Evolutionary conservation across 2,888 invertebrate genomes (phyloP), one percentile per base, ranked within the genome.

Genomic region (Shargacucullia verbasci): DNA sequence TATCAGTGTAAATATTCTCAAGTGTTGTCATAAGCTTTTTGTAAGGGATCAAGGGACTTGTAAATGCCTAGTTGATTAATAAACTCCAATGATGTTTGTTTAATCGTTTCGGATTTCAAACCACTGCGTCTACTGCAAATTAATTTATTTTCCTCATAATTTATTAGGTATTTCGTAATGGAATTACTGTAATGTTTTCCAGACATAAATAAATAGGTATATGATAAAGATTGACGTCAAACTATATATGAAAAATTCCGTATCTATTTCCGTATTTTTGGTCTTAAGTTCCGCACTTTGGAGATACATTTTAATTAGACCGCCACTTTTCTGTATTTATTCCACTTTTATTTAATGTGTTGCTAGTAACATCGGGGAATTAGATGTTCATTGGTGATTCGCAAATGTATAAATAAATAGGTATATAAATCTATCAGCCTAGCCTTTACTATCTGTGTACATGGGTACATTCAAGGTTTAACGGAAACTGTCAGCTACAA

Each of bases 1-100:
- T 60, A 73, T 74, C 46, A 63, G 69, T 74, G 72, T 78, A 65
- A 70, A 76, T 59, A 35, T 27, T 35, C 44, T 49, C 12, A 39
- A 54, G 57, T 15, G 5, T 47, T 41, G n/a, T 33, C 35, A 38
- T 43, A 34, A 31, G 37, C 52, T 34, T 44, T 45, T 25, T 29
- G 10, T 10, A 37, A 14, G 27, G 11, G 29, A 13, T 54, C 0
- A 34, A n/a, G 2, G 29, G 38, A 33, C 14, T 27, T 33, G n/a
- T n/a, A n/a, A n/a, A n/a, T n/a, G n/a, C n/a, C 1, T 31, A 15
- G 27, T 3, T 27, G 27, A 7, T 27, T 27, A 5, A 27, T 3
- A 27, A 27, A 27, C n/a, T n/a, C n/a, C n/a, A n/a, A n/a, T n/a
- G n/a, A n/a, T n/a, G n/a, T n/a, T n/a, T n/a, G n/a, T n/a, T n/a